Evolutionary conservation across 2,113 vertebrate genomes (phyloP), one percentile per base, ranked within the genome.

Genomic region (Pampusana beccarii): DNA sequence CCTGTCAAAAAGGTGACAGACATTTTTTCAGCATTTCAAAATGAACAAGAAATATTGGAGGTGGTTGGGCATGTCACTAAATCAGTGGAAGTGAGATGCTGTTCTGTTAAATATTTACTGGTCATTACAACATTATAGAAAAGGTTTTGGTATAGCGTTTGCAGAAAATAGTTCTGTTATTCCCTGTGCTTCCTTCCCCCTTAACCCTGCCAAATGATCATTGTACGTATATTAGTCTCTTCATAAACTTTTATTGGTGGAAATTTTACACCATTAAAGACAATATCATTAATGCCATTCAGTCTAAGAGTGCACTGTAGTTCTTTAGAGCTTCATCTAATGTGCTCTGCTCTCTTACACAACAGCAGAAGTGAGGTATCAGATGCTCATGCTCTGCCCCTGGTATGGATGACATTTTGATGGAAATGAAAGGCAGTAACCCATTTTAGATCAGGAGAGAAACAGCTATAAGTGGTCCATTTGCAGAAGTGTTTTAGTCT

Each of bases 1-100:
- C 72, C 93, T 80, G 79, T 83, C 58, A 81, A 95, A 94, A 95
- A 84, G 56, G 93, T 80, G 79, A 81, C 57, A 91, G 90, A 91
- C 86, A 78, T 85, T 26, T 70, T 89, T 71, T 57, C 34, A 88
- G 12, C 48, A 31, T 88, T 88, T 90, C 72, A 90, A 42, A 91
- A 80, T 77, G 21, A 72, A 66, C 25, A 58, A 65, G 42, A 74
- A 57, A 31, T 73, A 29, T 21, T 6, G 21, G 11, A 53, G 33
- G 16, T 77, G 16, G 10, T 44, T 71, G 14, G 17, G 16, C 14
- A 74, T 42, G 42, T 50, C 44, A 65, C 24, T 75, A 62, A 65
- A 74, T 60, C 34, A 50, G 25, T 64, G 57, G 8, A 90, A 95
- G 24, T 29, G 62, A 72, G 26, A 34, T 58, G n/a, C 29, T 64